Evolutionary conservation across 2,888 invertebrate genomes (phyloP).

Genomic region (Drosophila atripex): DNA sequence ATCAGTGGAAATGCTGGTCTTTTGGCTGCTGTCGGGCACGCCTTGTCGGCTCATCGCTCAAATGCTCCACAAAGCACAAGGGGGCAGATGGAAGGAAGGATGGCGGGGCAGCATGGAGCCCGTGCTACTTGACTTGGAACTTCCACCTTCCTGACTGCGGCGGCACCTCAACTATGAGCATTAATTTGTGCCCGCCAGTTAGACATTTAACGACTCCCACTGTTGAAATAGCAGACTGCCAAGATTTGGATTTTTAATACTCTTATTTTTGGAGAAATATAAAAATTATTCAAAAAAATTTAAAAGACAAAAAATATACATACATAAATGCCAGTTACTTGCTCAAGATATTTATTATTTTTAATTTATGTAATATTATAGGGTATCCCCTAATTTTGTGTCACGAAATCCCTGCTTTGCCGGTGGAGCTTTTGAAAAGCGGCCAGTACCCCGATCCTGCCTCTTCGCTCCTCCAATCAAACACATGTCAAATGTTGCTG

Average conservation of each 20-base stretch:
- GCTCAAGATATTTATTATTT: no score
- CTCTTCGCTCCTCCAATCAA: constrained; percentile 59
- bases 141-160: constrained; percentile 48
- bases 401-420: background rate
- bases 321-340: no score
- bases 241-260: constrained; percentile 23
- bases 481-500: constrained; percentile 71
- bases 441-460: constrained; percentile 31
- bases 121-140: constrained; percentile 71
- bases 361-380: background rate
- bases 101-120: background rate
- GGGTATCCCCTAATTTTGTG: background rate
- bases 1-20: constrained; percentile 40
- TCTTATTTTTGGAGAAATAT: background rate
- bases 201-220: constrained; percentile 70
- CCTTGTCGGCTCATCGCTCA: constrained; percentile 61
- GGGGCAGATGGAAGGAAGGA: constrained; percentile 6
- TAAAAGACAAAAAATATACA: no score
- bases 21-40: constrained; percentile 56
- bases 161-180: constrained; percentile 64
- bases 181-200: constrained; percentile 74
- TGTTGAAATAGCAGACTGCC: constrained; percentile 55
- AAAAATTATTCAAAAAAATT: background rate
- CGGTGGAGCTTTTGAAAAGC: constrained; percentile 25
- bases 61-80: constrained; percentile 2